A percentile compares a stretch with the other conserved stretches of the same genome.
These are phyloP conservation scores for Hanleya hanleyi DNA, from an alignment of 2,888 invertebrate genomes.

Conservation along the genomic window DNA sequence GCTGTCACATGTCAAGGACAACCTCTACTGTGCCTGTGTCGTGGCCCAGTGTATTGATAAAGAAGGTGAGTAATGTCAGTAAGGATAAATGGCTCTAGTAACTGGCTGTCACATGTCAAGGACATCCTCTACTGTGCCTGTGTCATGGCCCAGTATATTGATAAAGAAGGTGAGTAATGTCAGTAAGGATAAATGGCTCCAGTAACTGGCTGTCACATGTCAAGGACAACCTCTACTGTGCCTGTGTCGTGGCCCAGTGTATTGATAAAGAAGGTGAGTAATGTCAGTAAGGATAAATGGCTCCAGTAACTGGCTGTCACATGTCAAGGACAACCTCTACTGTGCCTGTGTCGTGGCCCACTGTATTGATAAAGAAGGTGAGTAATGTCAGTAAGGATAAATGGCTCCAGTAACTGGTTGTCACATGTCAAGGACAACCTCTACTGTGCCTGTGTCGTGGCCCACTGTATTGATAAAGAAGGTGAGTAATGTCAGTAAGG, in stretches of 20 bases:
- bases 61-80: slow-evolving; percentile 67
- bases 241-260: slow-evolving; percentile 95
- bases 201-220: slow-evolving; percentile 91
- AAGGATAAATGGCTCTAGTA: no score
- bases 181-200: slow-evolving; percentile 92
- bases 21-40: slow-evolving; percentile 93
- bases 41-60: slow-evolving; percentile 86
- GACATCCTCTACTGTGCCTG: no score
- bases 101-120: no score
- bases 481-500: slow-evolving; percentile 57
- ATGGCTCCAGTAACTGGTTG: slow-evolving; percentile 92
- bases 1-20: slow-evolving; percentile 90
- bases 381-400: slow-evolving; percentile 88
- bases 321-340: no score
- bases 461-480: slow-evolving; percentile 82
- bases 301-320: no score
- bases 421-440: slow-evolving; percentile 90
- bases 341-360: no score
- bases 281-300: no score
- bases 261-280: slow-evolving; percentile 74
- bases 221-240: slow-evolving; percentile 90
- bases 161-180: slow-evolving; percentile 88
- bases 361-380: slow-evolving; percentile 88
- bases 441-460: slow-evolving; percentile 94
- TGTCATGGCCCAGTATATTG: no score